A percentile compares a stretch with the other conserved stretches of the same genome.
Evolutionary conservation across 2,888 invertebrate genomes (phyloP).

Genomic region (Perizoma flavofasciatum): DNA sequence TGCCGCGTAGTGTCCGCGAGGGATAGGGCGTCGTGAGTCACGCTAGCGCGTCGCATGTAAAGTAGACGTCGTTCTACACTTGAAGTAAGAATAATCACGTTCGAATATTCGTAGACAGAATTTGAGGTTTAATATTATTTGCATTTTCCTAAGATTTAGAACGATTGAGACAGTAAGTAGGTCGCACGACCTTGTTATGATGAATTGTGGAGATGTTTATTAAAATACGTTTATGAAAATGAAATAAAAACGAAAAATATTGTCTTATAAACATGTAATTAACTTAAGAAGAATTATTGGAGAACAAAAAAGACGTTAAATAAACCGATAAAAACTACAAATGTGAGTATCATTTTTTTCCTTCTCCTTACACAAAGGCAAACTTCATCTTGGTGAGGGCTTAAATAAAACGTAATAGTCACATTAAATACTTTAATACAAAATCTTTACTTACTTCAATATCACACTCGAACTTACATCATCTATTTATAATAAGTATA

Average conservation of each 20-base stretch:
- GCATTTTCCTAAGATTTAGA: slow-evolving; percentile 83
- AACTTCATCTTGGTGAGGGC: slow-evolving; percentile 4
- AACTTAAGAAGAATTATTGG: slow-evolving; percentile 83
- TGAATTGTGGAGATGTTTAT: slow-evolving; percentile 82
- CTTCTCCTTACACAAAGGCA: slow-evolving; percentile 21
- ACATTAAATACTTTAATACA: slow-evolving; percentile 79
- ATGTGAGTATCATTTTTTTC: slow-evolving; percentile 63
- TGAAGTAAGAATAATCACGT: slow-evolving; percentile 79
- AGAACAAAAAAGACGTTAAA: slow-evolving; percentile 82
- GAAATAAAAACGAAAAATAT: slow-evolving; percentile 82
- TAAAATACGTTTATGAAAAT: slow-evolving; percentile 83
- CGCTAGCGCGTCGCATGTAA: slow-evolving; percentile 46
- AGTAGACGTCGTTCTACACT: slow-evolving; percentile 73
- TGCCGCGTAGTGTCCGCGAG: slow-evolving; percentile 39
- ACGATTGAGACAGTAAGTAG: slow-evolving; percentile 83
- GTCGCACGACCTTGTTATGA: slow-evolving; percentile 82
- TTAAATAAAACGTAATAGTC: slow-evolving; percentile 40
- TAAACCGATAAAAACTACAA: slow-evolving; percentile 82
- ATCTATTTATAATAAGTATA: slow-evolving; percentile 83
- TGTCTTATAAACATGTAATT: slow-evolving; percentile 84
- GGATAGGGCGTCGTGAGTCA: slow-evolving; percentile 43
- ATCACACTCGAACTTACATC: slow-evolving; percentile 83
- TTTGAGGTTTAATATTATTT: slow-evolving; percentile 81
- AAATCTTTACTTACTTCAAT: slow-evolving; percentile 79
- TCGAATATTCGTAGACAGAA: slow-evolving; percentile 80